Evolutionary conservation across 2,113 vertebrate species (phyloP).

Genomic region (Pollachius pollachius): DNA sequence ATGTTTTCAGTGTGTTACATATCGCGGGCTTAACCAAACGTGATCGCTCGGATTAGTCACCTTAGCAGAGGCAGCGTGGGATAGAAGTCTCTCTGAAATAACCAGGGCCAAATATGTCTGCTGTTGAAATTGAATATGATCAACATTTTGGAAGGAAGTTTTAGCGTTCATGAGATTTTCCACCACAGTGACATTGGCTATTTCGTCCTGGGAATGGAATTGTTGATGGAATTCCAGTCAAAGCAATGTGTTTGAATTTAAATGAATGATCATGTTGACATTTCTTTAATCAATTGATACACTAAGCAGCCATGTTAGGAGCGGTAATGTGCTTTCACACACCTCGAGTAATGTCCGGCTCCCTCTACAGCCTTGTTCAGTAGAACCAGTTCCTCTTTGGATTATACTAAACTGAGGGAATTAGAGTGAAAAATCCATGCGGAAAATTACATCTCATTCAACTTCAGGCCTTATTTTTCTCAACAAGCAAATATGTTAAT

Average conservation of each 20-base stretch:
- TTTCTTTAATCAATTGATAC: too few species aligned
- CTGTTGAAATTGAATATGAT: slow-evolving; percentile 29
- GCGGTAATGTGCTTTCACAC: too few species aligned
- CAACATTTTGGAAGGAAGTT: too few species aligned
- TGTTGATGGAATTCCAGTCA: too few species aligned
- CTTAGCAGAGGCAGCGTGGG: slow-evolving; percentile 5
- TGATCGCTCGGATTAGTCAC: slow-evolving; percentile 42
- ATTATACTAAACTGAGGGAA: slow-evolving; percentile 66
- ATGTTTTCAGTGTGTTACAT: slow-evolving; percentile 34
- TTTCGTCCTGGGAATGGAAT: too few species aligned
- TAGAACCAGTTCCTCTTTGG: slow-evolving; percentile 24
- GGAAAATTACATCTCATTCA: slow-evolving; percentile 72
- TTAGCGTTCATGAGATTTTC: too few species aligned
- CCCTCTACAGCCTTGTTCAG: too few species aligned
- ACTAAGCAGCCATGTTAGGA: too few species aligned
- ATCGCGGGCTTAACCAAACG: slow-evolving; percentile 29
- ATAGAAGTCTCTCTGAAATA: slow-evolving; percentile 31
- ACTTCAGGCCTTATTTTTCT: slow-evolving; percentile 67
- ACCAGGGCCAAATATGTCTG: slow-evolving; percentile 23
- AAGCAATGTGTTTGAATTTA: too few species aligned
- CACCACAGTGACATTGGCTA: too few species aligned
- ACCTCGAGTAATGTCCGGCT: too few species aligned
- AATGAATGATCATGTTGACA: too few species aligned
- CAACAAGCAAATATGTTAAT: slow-evolving; percentile 76
- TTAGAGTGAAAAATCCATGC: slow-evolving; percentile 67